Base-by-base conservation (phyloP, 2,797 vertebrate genomes). In the Bradypodion ventrale region DNA sequence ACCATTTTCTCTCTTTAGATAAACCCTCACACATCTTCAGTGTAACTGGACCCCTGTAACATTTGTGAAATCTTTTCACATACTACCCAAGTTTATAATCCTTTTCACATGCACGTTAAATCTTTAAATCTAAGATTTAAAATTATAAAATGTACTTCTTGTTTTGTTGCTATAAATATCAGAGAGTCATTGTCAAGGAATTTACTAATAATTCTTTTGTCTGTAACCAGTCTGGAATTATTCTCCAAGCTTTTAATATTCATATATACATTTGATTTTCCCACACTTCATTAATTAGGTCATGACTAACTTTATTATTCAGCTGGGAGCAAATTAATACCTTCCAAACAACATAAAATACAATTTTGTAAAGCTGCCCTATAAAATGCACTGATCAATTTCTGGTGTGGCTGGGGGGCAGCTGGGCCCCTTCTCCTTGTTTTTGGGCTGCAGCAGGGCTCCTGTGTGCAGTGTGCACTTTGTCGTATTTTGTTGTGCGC, bases 51-150 rank as follows among this genome's bases (percentile, higher is more conserved):
- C 35, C 75, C 29, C 8, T 75, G 83, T 87, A 86, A 78, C 59
- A 86, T 85, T 94, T 86, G 85, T 85, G n/a, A 90, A 93, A 93
- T 87, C 90, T 87, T 90, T 91, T 93, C 87, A 89, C 89, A 91
- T 70, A 86, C 56, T 89, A 88, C 88, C 91, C 80, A 52, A 32
- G 75, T 79, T 82, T 52, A 87, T 92, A 92, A 92, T 89, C 88
- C 90, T 85, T 87, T 87, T 92, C 88, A 93, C 90, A 91, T 91
- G 90, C 5, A 1, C 60, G 82, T 93, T 94, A 93, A 94, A 90
- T 85, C 77, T 94, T 87, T 87, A 32, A 88, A 86, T 86, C 70
- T 75, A 91, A 75, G 89, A 75, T 89, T 92, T 92, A 77, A 89
- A 87, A 82, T 93, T 92, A 80, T 89, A 93, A 90, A 91, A 81